phyloP scores from a whole-genome alignment of 64 coral and sea anemone genomes.

The Cladopsammia gracilis region DNA sequence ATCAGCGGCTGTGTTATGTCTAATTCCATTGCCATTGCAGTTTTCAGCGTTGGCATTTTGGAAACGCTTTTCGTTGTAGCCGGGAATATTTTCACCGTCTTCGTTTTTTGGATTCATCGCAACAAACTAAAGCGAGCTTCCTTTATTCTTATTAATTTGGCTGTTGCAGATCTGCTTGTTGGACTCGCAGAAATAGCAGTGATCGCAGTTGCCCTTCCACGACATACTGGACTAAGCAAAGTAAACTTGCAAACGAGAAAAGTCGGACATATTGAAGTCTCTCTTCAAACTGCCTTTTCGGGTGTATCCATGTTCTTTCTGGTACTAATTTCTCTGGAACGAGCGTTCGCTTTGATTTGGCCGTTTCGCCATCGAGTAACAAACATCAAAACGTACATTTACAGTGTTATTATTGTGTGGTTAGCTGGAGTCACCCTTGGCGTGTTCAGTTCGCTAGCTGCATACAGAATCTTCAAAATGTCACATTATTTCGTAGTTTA shows the following conservation, averaged over 20 bases:
- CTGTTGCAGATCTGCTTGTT: background rate
- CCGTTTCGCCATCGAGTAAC: background rate
- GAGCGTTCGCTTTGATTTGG: background rate
- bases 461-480: background rate
- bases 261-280: background rate
- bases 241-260: no score
- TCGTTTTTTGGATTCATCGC: conserved; percentile 14
- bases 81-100: background rate
- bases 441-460: background rate
- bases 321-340: background rate
- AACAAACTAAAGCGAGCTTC: conserved; percentile 7
- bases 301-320: background rate
- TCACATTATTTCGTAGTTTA: background rate
- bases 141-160: conserved; percentile 7
- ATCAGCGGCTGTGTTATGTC: background rate
- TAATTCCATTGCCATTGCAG: background rate
- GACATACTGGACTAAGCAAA: background rate
- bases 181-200: background rate
- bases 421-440: background rate
- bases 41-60: background rate
- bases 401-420: background rate
- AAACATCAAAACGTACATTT: background rate
- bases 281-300: background rate
- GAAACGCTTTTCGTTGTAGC: background rate
- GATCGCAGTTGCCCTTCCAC: background rate